Base-by-base conservation (phyloP, 2,888 invertebrate genomes). In the Furcula furcula region DNA sequence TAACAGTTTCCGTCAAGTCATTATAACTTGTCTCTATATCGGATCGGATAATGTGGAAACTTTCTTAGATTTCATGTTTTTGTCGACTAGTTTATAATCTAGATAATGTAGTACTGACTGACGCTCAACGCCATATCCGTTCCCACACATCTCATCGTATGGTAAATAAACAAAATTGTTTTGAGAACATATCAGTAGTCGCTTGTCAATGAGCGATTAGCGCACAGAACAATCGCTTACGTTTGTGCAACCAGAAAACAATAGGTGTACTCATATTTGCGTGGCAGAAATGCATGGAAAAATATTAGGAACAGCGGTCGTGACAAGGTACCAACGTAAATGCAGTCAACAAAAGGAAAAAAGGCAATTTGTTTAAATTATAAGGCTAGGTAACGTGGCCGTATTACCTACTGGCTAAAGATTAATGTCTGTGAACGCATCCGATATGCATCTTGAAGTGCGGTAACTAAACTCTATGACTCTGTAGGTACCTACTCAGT, bases 161-260 rank as follows among this genome's bases (percentile, higher is more conserved):
- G 11, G 28, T 39, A 28, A 55, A 57, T 45, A 40, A 42, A 43
- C 35, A 43, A 31, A 40, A 56, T 55, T 70, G 65, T 67, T 68
- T 54, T 68, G 68, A 61, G 65, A 70, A 51, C 40, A 31, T 27
- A 32, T 27, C 45, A 29, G 33, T 27, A 28, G 37, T 25, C 41
- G 44, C 28, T 57, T 49, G 57, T 49, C 54, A 59, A 46, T 45
- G 48, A 49, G 45, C 37, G 36, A 36, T 41, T 45, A 32, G 35
- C 18, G 36, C 31, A 33, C 33, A 45, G 38, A 30, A 59, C 65
- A 63, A 60, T 55, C 31, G 40, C 46, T 46, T 32, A 41, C 55
- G 54, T 56, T 52, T 46, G 36, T 33, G 27, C 31, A 31, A 12
- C 30, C 26, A 37, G 38, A 49, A 53, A 55, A 65, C 62, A 61